phyloP scores from a whole-genome alignment of 2,113 vertebrate species.

The Acrocephalus arundinaceus region DNA sequence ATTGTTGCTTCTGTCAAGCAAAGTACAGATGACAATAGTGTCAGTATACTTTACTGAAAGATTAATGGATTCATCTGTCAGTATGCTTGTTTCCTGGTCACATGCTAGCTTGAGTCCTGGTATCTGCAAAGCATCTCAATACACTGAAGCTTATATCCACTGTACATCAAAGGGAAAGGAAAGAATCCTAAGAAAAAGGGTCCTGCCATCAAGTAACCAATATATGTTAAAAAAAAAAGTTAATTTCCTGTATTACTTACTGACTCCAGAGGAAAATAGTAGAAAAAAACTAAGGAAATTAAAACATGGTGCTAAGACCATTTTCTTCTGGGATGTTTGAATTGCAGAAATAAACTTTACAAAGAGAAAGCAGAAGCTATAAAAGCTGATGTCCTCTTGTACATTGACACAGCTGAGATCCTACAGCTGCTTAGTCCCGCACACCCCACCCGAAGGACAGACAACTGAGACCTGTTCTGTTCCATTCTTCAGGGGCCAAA shows the following conservation, averaged over 20 bases:
- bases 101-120: neutral
- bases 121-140: neutral
- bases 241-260: neutral
- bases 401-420: neutral
- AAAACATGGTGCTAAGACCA: neutral
- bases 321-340: neutral
- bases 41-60: neutral
- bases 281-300: neutral
- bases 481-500: neutral
- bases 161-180: neutral
- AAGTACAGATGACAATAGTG: neutral
- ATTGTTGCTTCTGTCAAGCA: neutral
- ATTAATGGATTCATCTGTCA: neutral
- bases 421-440: neutral
- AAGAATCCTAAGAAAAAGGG: neutral
- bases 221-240: neutral
- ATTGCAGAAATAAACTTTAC: neutral
- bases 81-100: neutral
- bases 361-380: neutral
- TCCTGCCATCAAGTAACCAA: neutral
- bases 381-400: neutral
- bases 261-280: neutral
- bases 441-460: accelerated
- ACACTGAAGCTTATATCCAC: neutral
- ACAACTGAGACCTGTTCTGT: accelerated